A percentile compares a stretch with the other conserved stretches of the same genome.
These are phyloP conservation scores for Balaenoptera acutorostrata DNA, from an alignment of 2,113 vertebrate genomes.

Conservation along the genomic window DNA sequence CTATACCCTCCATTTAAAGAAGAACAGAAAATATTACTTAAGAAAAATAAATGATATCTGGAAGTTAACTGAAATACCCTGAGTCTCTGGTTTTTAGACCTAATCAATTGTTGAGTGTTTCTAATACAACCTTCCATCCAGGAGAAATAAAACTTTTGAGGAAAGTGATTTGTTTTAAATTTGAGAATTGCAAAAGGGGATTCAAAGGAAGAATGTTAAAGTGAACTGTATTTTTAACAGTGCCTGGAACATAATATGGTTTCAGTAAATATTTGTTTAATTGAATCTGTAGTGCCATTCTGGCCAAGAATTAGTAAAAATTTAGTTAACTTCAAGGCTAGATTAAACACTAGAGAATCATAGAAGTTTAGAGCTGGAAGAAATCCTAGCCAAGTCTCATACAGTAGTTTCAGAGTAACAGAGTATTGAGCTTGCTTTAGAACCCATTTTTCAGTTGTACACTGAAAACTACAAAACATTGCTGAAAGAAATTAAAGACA, in stretches of 20 bases:
- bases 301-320: neutral
- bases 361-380: neutral
- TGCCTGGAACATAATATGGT: neutral
- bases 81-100: neutral
- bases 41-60: neutral
- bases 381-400: neutral
- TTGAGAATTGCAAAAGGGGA: neutral
- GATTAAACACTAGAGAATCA: neutral
- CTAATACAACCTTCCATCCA: neutral
- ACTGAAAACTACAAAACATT: neutral
- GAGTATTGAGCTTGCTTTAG: neutral
- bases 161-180: neutral
- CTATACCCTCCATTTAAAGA: neutral
- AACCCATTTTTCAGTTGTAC: neutral
- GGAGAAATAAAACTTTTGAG: neutral
- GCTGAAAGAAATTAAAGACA: neutral
- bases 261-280: neutral
- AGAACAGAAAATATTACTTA: neutral
- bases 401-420: neutral
- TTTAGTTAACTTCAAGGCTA: neutral
- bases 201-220: neutral
- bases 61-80: neutral
- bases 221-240: neutral
- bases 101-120: neutral
- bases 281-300: neutral